Percentiles rank a stretch among this genome's conserved stretches.
Evolutionary conservation across 2,888 invertebrate species (phyloP).

Genomic region (Cheilosia vulpina): DNA sequence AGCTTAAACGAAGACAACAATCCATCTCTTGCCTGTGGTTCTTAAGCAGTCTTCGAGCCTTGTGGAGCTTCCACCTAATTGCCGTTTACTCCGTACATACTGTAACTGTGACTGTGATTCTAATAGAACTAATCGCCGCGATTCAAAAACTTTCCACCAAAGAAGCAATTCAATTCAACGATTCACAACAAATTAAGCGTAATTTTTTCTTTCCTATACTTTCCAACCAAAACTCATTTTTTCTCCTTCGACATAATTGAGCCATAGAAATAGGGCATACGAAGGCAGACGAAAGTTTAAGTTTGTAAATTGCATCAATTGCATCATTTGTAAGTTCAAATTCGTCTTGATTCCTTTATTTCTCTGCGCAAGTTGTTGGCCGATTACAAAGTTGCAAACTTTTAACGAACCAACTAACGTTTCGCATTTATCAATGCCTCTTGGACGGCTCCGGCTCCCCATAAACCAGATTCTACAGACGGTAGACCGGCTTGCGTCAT

Average conservation of each 20-base stretch:
- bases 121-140: too few species aligned
- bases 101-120: too few species aligned
- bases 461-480: too few species aligned
- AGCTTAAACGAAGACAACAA: too few species aligned
- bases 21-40: too few species aligned
- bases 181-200: neutral
- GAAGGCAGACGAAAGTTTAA: slow-evolving; percentile 15
- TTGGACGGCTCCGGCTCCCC: neutral
- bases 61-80: too few species aligned
- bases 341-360: neutral
- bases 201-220: neutral
- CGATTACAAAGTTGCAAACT: slow-evolving; percentile 52
- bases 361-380: neutral
- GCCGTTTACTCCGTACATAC: too few species aligned
- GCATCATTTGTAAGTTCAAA: neutral
- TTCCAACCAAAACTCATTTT: neutral
- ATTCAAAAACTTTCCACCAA: too few species aligned
- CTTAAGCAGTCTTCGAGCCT: too few species aligned
- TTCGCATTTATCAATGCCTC: slow-evolving; percentile 45
- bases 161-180: too few species aligned
- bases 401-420: slow-evolving; percentile 53
- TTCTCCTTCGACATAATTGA: slow-evolving; percentile 5
- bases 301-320: slow-evolving; percentile 53
- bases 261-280: too few species aligned
- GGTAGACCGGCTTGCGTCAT: slow-evolving; percentile 6